Base-by-base conservation (phyloP, 2,113 vertebrate genomes). In the Numenius arquata region DNA sequence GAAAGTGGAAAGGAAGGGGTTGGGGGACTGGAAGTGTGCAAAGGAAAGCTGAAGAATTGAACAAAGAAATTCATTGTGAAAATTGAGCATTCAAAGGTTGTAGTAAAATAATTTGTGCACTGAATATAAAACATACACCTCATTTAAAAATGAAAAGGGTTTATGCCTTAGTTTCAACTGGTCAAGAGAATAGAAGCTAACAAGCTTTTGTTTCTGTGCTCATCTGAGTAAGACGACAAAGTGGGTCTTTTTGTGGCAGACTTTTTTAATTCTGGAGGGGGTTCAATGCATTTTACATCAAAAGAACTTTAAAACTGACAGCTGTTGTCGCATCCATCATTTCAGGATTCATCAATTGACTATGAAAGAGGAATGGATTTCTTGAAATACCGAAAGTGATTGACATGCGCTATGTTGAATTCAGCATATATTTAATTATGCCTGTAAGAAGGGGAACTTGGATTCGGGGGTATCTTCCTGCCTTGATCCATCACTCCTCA, bases 291-390 rank as follows among this genome's bases (percentile, higher is more conserved):
- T 91, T 89, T 95, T 70, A 66, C 19, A 8, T 89, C 29, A 81
- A 50, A 71, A 87, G 59, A 90, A 34, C 91, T 81, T 84, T 29
- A 56, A 92, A 92, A 45, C 56, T 76, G 87, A 89, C 95, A 95
- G 87, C 36, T 85, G n/a, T 91, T 95, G 70, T 85, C 17, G 5
- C 52, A 94, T 32, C 70, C 70, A 23, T 91, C 62, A 30, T 89
- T 95, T 89, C 11, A 29, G 40, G 53, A 68, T 88, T 89, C 58
- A 68, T 87, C 81, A 88, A 16, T 34, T 87, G 73, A 41, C 48
- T 95, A 4, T 4, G 2, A 62, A 88, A 88, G 52, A 81, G 40
- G 23, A 87, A 48, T 20, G 25, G 12, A 82, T 91, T 67, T 73
- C 52, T 71, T 92, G 79, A 85, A 88, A 68, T 88, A 85, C 0